Evolutionary conservation across 2,113 vertebrate species (phyloP).

Genomic region (Falco punctatus): DNA sequence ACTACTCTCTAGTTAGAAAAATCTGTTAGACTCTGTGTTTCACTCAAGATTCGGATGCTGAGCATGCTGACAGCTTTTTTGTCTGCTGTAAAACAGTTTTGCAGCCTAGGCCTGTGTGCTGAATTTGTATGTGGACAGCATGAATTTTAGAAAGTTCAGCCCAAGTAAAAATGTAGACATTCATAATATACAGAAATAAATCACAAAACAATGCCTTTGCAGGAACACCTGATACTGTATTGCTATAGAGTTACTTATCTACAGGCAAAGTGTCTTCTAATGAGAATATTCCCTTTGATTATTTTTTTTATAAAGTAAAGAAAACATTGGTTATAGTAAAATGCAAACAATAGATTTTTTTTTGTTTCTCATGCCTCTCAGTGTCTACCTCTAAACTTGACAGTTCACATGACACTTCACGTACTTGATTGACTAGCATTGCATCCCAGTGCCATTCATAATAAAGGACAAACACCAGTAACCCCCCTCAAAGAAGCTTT

Average conservation of each 20-base stretch:
- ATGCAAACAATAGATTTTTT: background rate
- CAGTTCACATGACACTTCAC: background rate
- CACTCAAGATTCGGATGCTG: background rate
- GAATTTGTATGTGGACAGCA: accelerated
- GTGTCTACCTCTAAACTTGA: background rate
- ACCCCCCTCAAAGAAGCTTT: background rate
- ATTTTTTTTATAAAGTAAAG: background rate
- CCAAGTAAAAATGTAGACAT: background rate
- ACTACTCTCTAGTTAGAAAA: background rate
- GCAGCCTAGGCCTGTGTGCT: background rate
- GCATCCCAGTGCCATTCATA: background rate
- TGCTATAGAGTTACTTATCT: background rate
- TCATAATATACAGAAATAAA: background rate
- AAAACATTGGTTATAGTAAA: background rate
- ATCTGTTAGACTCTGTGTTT: background rate
- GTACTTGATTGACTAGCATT: background rate
- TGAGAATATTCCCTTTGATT: background rate
- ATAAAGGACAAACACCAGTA: background rate
- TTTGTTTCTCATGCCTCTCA: background rate
- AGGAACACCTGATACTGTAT: background rate
- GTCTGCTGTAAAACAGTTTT: background rate
- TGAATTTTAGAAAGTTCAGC: background rate
- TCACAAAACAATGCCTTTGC: background rate
- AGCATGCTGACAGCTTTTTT: background rate
- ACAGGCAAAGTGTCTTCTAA: background rate